Evolutionary conservation across 1,140 invertebrate genomes (phyloP).

Genomic region (Diorhabda carinulata): DNA sequence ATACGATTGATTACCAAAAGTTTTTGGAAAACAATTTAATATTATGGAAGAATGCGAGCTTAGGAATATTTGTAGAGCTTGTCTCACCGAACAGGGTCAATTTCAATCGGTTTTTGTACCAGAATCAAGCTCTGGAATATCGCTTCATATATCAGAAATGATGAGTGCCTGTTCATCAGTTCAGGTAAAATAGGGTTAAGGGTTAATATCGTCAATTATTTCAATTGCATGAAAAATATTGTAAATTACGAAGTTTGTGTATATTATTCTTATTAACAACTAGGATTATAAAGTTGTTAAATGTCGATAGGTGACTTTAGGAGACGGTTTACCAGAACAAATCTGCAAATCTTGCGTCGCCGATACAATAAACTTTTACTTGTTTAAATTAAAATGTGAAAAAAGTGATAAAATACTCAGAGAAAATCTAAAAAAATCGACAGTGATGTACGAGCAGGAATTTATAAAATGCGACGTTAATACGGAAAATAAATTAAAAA

Average conservation of each 20-base stretch:
- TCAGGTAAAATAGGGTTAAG: conserved; percentile 45
- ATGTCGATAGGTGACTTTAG: conserved; percentile 49
- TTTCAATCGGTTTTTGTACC: conserved; percentile 41
- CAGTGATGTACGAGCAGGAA: conserved; percentile 16
- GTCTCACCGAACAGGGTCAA: conserved; percentile 40
- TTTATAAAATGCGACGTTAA: not conserved
- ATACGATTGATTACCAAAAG: conserved; percentile 39
- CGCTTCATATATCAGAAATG: conserved; percentile 50
- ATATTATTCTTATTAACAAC: no score
- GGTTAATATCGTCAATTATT: conserved; percentile 15
- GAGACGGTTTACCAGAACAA: conserved; percentile 60
- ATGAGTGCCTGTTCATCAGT: conserved; percentile 54
- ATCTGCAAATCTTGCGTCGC: conserved; percentile 59
- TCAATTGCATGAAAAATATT: not conserved
- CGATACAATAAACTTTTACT: conserved; percentile 58
- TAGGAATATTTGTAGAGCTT: conserved; percentile 38
- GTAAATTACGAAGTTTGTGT: conserved; percentile 6
- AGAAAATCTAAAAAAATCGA: conserved; percentile 49
- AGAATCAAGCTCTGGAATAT: conserved; percentile 30
- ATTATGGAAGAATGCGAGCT: conserved; percentile 37
- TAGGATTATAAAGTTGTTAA: no score
- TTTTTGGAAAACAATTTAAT: conserved; percentile 27
- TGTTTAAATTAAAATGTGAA: conserved; percentile 62
- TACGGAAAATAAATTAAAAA: conserved; percentile 4
- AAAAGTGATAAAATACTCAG: conserved; percentile 56